These are phyloP conservation scores for Arothron firmamentum DNA, from an alignment of 2,113 vertebrate species.

Conservation along the genomic window DNA sequence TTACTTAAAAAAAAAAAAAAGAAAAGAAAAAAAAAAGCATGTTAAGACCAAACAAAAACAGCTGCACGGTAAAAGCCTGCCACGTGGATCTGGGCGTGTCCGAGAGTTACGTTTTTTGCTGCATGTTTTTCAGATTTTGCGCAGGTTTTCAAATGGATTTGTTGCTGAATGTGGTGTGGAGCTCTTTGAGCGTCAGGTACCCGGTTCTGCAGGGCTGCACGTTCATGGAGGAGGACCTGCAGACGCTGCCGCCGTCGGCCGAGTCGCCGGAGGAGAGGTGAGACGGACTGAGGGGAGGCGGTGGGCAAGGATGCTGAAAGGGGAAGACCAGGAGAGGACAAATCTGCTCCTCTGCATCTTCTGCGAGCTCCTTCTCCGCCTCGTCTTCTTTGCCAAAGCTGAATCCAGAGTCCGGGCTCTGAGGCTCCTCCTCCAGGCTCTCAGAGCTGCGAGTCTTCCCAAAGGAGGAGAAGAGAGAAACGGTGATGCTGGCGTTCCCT, in stretches of 20 bases:
- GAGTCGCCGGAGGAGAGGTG: background rate
- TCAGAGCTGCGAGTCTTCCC: conserved; percentile 35
- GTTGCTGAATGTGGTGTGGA: conserved; percentile 72
- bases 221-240: conserved; percentile 68
- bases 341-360: background rate
- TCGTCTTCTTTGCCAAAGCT: conserved; percentile 32
- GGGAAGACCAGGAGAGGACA: conserved; percentile 30
- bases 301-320: conserved; percentile 3
- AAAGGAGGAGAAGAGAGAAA: conserved; percentile 10
- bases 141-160: conserved; percentile 65
- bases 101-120: background rate
- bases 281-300: background rate
- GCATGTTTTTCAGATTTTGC: background rate
- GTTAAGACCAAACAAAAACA: background rate
- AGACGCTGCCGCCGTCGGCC: conserved; percentile 9
- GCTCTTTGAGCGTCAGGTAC: conserved; percentile 74
- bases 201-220: conserved; percentile 58
- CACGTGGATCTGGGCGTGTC: background rate
- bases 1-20: background rate
- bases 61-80: background rate
- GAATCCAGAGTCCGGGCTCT: conserved; percentile 69
- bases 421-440: conserved; percentile 38
- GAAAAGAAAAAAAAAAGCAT: background rate
- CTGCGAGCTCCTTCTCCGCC: conserved; percentile 6
- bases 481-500: background rate